These are phyloP conservation scores for Rousettus leschenaultii DNA, from an alignment of 2,113 vertebrate species.

Conservation along the genomic window DNA sequence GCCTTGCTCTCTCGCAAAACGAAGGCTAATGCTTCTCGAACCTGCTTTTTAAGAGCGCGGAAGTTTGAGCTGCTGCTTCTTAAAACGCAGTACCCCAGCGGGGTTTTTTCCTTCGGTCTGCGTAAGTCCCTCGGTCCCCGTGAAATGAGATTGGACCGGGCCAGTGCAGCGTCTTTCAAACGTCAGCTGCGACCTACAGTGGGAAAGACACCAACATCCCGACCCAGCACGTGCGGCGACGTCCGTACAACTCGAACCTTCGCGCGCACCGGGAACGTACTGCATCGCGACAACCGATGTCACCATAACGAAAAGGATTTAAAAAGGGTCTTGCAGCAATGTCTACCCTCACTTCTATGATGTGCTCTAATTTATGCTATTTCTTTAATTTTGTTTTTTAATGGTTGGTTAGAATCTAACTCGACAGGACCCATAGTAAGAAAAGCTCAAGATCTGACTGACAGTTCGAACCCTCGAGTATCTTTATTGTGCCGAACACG, in stretches of 20 bases:
- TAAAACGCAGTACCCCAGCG: neutral
- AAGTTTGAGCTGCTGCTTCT: neutral
- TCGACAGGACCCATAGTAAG: neutral
- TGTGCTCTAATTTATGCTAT: neutral
- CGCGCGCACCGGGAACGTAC: no score
- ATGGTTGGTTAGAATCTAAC: slow-evolving; percentile 5
- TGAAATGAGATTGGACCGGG: neutral
- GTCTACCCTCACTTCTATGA: neutral
- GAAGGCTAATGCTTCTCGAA: neutral
- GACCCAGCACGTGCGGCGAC: neutral
- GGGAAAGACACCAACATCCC: neutral
- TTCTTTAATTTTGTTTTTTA: slow-evolving; percentile 5
- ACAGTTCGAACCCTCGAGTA: neutral
- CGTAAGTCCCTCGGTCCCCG: neutral
- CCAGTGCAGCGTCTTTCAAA: neutral
- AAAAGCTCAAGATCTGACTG: slow-evolving; percentile 39
- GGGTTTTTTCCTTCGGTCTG: neutral
- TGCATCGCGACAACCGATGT: no score
- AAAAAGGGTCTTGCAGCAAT: neutral
- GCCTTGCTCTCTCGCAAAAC: neutral
- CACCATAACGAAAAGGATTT: no score
- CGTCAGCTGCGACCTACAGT: neutral
- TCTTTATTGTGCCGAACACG: neutral
- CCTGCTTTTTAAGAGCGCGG: neutral
- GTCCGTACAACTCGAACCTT: neutral